A percentile compares a stretch with the other conserved stretches of the same genome.
Conservation (phyloP, 2,113 vertebrate genomes). For the Sinocyclocheilus anshuiensis region DNA sequence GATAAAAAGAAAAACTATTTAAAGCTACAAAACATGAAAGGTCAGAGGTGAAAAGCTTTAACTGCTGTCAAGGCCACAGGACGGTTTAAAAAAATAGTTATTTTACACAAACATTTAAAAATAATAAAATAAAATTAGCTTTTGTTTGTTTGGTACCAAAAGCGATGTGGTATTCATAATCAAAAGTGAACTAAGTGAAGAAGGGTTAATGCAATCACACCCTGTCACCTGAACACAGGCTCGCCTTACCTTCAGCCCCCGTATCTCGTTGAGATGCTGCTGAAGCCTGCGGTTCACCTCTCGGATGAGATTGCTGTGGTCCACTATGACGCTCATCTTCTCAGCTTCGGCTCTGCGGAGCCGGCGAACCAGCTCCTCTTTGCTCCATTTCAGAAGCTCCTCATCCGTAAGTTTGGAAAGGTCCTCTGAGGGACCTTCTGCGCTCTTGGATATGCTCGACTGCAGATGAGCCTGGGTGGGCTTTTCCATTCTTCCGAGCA, state of each 20-base stretch:
- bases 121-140: too few relatives aligned
- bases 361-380: conserved; percentile 90
- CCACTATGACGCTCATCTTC: conserved; percentile 95
- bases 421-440: conserved; percentile 78
- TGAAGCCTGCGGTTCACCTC: conserved; percentile 97
- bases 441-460: conserved; percentile 62
- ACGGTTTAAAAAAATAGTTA: neutral
- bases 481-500: conserved; percentile 68
- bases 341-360: conserved; percentile 90
- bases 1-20: neutral
- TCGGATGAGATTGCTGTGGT: conserved; percentile 95
- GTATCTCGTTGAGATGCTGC: conserved; percentile 94
- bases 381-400: conserved; percentile 91
- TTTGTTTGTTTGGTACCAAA: neutral
- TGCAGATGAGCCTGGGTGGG: conserved; percentile 60
- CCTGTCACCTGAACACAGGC: neutral
- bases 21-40: neutral
- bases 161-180: neutral
- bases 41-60: neutral
- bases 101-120: neutral
- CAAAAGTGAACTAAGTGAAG: neutral
- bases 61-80: neutral
- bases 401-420: conserved; percentile 89
- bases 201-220: neutral
- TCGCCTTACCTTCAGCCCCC: conserved; percentile 90